Conservation (phyloP, 2,113 vertebrate species). For the Nerophis lumbriciformis region DNA sequence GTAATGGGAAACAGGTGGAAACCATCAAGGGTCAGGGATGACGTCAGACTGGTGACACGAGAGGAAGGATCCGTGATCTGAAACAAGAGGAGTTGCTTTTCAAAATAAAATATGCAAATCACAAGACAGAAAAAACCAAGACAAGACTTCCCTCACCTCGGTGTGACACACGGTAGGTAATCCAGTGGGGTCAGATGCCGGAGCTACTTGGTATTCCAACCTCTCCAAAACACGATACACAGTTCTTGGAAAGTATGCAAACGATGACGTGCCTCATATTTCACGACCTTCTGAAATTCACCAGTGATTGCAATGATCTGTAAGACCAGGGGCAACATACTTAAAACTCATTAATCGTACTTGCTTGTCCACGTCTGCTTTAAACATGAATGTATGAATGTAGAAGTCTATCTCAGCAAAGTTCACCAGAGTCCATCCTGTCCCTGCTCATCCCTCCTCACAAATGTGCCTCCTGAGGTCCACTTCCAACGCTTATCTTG, state of each 20-base stretch:
- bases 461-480: constrained; percentile 43
- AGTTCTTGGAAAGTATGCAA: constrained; percentile 51
- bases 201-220: constrained; percentile 59
- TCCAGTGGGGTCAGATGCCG: constrained; percentile 50
- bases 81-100: too few species aligned
- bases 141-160: too few species aligned
- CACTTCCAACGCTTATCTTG: constrained; percentile 35
- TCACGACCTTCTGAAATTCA: constrained; percentile 35
- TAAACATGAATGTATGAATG: constrained; percentile 5
- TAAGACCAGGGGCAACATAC: neutral
- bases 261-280: constrained; percentile 44
- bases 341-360: neutral
- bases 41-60: too few species aligned
- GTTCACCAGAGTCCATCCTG: constrained; percentile 52
- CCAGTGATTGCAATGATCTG: constrained; percentile 20
- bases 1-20: too few species aligned
- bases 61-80: too few species aligned
- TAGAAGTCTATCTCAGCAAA: constrained; percentile 5
- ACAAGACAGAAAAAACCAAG: too few species aligned
- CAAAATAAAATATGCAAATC: too few species aligned
- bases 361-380: neutral
- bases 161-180: constrained; percentile 49
- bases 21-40: too few species aligned
- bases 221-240: constrained; percentile 47
- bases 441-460: constrained; percentile 45